Conservation (phyloP, 2,888 invertebrate species). For the Thereva nobilitata region DNA sequence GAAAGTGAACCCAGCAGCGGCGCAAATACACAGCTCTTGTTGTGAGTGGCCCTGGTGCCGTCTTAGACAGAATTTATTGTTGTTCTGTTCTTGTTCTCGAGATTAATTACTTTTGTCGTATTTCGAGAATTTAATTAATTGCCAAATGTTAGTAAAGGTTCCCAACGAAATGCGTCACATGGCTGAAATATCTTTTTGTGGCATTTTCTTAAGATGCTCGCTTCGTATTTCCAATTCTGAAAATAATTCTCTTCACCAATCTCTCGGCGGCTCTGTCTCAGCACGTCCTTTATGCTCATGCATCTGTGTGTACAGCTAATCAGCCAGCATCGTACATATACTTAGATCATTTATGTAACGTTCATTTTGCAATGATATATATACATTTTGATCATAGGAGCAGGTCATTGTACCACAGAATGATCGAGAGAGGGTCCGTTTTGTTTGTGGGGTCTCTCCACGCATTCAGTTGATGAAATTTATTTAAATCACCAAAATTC, state of each 20-base stretch:
- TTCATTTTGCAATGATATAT: no score
- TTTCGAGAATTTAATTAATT: slow-evolving; percentile 41
- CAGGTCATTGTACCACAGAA: no score
- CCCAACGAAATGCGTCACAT: slow-evolving; percentile 51
- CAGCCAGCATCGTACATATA: no score
- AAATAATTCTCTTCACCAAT: slow-evolving; percentile 13
- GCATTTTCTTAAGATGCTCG: slow-evolving; percentile 24
- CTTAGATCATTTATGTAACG: no score
- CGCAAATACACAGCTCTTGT: slow-evolving; percentile 1
- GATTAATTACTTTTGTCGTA: slow-evolving; percentile 42
- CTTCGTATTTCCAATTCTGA: slow-evolving; percentile 44
- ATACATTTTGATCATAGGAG: no score
- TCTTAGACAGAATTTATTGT: slow-evolving; percentile 38
- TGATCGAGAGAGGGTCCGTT: no score
- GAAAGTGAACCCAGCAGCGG: neutral
- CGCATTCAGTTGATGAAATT: no score
- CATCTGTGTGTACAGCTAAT: no score
- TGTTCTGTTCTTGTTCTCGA: slow-evolving; percentile 39
- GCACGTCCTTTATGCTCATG: neutral
- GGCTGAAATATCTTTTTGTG: slow-evolving; percentile 51
- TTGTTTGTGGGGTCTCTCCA: no score
- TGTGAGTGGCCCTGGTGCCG: slow-evolving; percentile 8
- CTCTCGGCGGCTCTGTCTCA: neutral
- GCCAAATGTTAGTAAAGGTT: slow-evolving; percentile 37
- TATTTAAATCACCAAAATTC: no score